phyloP scores from a whole-genome alignment of 2,888 invertebrate genomes.

The Sphecodes monilicornis region DNA sequence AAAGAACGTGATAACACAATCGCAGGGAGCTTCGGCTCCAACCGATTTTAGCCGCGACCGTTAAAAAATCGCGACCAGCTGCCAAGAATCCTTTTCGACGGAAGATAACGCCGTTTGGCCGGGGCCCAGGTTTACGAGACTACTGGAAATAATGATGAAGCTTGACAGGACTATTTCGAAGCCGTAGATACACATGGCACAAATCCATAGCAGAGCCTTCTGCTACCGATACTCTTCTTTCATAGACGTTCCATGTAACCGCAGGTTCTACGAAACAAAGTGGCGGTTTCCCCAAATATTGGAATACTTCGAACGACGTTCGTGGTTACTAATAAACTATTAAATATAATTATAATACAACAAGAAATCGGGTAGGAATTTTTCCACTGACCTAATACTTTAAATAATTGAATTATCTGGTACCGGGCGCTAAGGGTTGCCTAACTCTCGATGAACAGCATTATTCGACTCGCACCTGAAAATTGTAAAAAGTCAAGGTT shows the following conservation, averaged over 20 bases:
- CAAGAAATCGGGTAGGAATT: too few relatives aligned
- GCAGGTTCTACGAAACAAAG: not conserved
- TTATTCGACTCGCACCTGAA: too few relatives aligned
- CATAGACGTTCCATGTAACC: not conserved
- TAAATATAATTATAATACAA: too few relatives aligned
- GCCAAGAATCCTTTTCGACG: slow-evolving; percentile 36
- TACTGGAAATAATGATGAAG: slow-evolving; percentile 56
- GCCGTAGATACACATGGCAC: slow-evolving; percentile 49
- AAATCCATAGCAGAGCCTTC: slow-evolving; percentile 29
- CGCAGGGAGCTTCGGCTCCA: not conserved
- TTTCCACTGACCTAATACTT: too few relatives aligned
- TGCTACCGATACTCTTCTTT: not conserved
- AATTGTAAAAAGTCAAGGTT: not conserved
- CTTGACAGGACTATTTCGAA: slow-evolving; percentile 60
- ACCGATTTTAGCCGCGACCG: slow-evolving; percentile 9
- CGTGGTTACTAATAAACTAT: not conserved
- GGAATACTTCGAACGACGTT: too few relatives aligned
- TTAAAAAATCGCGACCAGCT: not conserved
- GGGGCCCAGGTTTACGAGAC: slow-evolving; percentile 36
- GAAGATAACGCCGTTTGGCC: slow-evolving; percentile 41
- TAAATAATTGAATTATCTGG: too few relatives aligned
- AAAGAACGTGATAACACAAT: slow-evolving; percentile 14
- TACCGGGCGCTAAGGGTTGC: not conserved
- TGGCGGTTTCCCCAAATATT: not conserved
- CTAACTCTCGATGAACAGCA: not conserved